phyloP scores from a whole-genome alignment of 1,140 invertebrate species.

The Arion vulgaris region DNA sequence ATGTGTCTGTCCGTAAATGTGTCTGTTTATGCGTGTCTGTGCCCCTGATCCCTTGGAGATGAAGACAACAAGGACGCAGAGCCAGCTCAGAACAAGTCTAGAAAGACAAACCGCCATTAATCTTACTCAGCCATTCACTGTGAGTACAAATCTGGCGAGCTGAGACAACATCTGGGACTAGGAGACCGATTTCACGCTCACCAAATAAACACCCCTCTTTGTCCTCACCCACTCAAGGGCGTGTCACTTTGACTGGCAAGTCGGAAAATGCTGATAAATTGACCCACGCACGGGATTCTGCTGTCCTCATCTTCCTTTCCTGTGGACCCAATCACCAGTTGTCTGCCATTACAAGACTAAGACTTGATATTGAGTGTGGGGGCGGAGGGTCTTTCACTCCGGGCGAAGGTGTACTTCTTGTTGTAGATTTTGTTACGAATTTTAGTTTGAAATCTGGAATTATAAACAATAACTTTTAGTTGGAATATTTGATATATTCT shows the following conservation, averaged over 20 bases:
- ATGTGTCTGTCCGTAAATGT: not conserved
- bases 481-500: too few relatives aligned
- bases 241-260: constrained; percentile 15
- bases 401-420: too few relatives aligned
- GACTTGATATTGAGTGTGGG: too few relatives aligned
- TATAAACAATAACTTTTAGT: too few relatives aligned
- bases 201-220: constrained; percentile 26
- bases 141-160: constrained; percentile 16
- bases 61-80: not conserved
- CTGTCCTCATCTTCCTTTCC: not conserved
- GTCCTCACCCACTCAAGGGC: constrained; percentile 12
- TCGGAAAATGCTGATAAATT: constrained; percentile 32
- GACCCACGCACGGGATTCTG: not conserved
- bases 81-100: not conserved
- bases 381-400: too few relatives aligned
- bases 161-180: not conserved
- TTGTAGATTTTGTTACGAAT: too few relatives aligned
- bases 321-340: not conserved
- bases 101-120: not conserved
- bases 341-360: not conserved
- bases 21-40: not conserved
- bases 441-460: too few relatives aligned
- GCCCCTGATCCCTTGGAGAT: not conserved
- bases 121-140: constrained; percentile 5
- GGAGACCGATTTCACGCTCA: constrained; percentile 18